Base-by-base conservation (phyloP, 2,888 invertebrate species). In the Lagria hirta region DNA sequence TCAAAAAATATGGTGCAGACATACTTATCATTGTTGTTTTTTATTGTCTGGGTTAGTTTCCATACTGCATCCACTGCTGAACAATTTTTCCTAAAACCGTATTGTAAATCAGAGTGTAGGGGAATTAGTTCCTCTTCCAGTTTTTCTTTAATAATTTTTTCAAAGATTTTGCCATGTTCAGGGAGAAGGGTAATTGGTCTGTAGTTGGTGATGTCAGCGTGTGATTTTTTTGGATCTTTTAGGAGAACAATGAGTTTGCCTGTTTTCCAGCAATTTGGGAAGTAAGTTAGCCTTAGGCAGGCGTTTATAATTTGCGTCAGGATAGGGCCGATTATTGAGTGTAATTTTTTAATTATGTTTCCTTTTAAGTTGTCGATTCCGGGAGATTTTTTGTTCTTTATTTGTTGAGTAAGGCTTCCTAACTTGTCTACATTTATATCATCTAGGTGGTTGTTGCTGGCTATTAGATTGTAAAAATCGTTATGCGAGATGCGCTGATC, bases 391-490 rank as follows among this genome's bases (percentile, higher is more conserved):
- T 8, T 30, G n/a, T n/a, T 16, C 3, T 30, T 30, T 3, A 18
- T 15, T 8, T 30, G n/a, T 8, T 15, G 7, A 10, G 17, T 16
- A 3, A 6, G 6, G 5, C n/a, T 8, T 4, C 17, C 20, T 7
- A 5, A 4, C 7, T 16, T 17, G 3, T 4, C 3, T 3, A 12
- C 15, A 5, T 17, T 17, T 20, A 10, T 18, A 7, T n/a, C 30
- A 14, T 30, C 17, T 16, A 3, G n/a, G n/a, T 49, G 41, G 12
- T 49, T 58, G n/a, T 42, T 22, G 10, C 35, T 33, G 1, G 45
- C 43, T 0, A 55, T n/a, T n/a, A n/a, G n/a, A n/a, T n/a, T n/a
- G 5, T 15, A n/a, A 8, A 3, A 16, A 17, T 30, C 30, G 7
- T 12, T 27, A 3, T 15, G 3, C 3, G 5, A 4, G 3, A 15